Percentiles rank a stretch among this genome's conserved stretches.
phyloP scores from a whole-genome alignment of 2,888 invertebrate genomes.

The Tortricodes alternella region DNA sequence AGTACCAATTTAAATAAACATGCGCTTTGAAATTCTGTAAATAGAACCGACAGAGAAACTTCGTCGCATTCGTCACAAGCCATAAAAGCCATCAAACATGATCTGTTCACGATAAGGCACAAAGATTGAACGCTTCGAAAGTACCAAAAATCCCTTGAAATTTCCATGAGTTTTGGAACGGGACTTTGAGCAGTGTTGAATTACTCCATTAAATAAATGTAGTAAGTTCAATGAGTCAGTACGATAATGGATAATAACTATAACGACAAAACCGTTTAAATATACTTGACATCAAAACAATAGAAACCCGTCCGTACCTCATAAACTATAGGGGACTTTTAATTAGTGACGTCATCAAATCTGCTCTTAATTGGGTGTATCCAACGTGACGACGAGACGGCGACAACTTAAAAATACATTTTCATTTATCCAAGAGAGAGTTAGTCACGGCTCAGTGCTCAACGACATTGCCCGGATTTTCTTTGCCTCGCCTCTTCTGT shows the following conservation, averaged over 20 bases:
- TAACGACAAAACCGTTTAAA: neutral
- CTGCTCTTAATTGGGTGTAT: slow-evolving; percentile 68
- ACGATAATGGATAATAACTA: no score
- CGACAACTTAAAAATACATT: slow-evolving; percentile 75
- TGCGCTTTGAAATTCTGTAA: no score
- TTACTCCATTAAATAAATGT: no score
- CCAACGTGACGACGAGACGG: slow-evolving; percentile 64
- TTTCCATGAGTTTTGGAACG: slow-evolving; percentile 9
- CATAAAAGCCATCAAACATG: slow-evolving; percentile 20
- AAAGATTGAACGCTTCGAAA: slow-evolving; percentile 15
- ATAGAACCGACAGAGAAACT: neutral
- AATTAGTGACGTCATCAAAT: slow-evolving; percentile 44
- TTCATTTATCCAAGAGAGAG: slow-evolving; percentile 53
- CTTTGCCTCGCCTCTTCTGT: slow-evolving; percentile 33
- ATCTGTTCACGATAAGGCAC: slow-evolving; percentile 11
- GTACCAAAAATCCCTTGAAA: slow-evolving; percentile 1
- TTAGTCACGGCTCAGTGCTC: slow-evolving; percentile 54
- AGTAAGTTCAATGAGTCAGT: no score
- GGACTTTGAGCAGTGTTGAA: no score
- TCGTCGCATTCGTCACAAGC: neutral
- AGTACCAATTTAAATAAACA: no score
- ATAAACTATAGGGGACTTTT: slow-evolving; percentile 12
- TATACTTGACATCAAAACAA: slow-evolving; percentile 9
- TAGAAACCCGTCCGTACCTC: neutral
- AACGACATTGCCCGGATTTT: slow-evolving; percentile 40